Conservation (phyloP, 2,797 vertebrate species). For the Pseudochirops cupreus region DNA sequence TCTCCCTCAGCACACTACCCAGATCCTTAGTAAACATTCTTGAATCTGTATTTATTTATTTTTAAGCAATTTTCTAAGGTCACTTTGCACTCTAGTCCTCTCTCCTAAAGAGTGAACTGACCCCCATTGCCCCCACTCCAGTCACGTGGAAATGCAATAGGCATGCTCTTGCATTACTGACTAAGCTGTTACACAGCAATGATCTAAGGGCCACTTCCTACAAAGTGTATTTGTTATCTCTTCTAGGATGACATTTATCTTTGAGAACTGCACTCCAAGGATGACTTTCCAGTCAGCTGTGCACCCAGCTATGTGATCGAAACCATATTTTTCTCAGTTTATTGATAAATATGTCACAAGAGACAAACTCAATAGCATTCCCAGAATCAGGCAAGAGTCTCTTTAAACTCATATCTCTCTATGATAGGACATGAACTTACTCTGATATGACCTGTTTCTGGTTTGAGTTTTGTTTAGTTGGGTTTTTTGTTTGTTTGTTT, state of each 20-base stretch:
- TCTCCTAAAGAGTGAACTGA: conserved; percentile 40
- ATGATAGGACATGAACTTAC: background rate
- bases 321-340: conserved; percentile 1
- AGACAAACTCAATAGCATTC: conserved; percentile 31
- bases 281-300: background rate
- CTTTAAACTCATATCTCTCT: background rate
- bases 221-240: background rate
- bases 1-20: background rate
- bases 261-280: conserved; percentile 36
- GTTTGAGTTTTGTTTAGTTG: background rate
- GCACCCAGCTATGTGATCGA: background rate
- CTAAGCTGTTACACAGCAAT: conserved; percentile 1
- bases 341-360: background rate
- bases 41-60: conserved; percentile 18
- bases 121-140: background rate
- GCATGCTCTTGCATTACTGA: background rate
- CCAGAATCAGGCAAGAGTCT: conserved; percentile 22
- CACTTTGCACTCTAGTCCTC: conserved; percentile 45
- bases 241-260: conserved; percentile 11
- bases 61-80: conserved; percentile 44
- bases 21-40: background rate
- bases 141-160: background rate
- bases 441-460: background rate
- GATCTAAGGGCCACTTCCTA: conserved; percentile 4
- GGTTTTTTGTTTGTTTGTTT: too few species aligned